A percentile compares a stretch with the other conserved stretches of the same genome.
These are phyloP conservation scores for Noctua janthe DNA, from an alignment of 2,888 invertebrate species.

Conservation along the genomic window DNA sequence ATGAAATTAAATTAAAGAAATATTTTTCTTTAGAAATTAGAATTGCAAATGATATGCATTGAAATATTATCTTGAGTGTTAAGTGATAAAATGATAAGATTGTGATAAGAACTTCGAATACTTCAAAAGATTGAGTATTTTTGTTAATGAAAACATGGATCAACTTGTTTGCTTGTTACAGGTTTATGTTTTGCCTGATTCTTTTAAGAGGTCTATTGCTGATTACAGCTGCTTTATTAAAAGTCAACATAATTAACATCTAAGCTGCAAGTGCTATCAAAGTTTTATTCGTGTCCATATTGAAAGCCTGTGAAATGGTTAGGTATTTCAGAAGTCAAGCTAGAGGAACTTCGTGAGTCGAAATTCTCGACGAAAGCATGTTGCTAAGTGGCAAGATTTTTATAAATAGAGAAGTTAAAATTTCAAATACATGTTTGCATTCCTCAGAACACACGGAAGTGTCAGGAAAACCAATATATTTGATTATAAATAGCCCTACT, in stretches of 20 bases:
- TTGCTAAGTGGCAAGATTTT: constrained; percentile 27
- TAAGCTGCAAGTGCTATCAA: neutral
- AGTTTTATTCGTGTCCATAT: neutral
- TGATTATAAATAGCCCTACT: constrained; percentile 74
- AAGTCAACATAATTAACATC: neutral
- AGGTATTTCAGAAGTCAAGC: neutral
- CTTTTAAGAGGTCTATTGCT: neutral
- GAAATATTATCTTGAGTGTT: constrained; percentile 36
- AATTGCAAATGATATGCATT: constrained; percentile 16
- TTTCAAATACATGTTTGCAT: constrained; percentile 68
- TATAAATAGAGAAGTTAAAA: constrained; percentile 50
- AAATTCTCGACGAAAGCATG: constrained; percentile 27
- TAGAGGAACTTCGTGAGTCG: neutral
- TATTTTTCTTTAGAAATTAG: neutral
- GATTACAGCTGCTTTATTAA: constrained; percentile 1
- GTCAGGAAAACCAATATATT: constrained; percentile 67
- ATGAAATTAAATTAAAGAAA: neutral
- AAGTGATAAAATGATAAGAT: constrained; percentile 47
- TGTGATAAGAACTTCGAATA: constrained; percentile 32
- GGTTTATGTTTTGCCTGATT: constrained; percentile 4
- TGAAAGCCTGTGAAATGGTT: neutral
- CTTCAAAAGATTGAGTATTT: constrained; percentile 26
- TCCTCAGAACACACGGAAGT: constrained; percentile 68
- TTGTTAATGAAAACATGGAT: constrained; percentile 35
- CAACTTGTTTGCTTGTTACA: constrained; percentile 9